phyloP scores from a whole-genome alignment of 2,888 invertebrate genomes.

The Hartigia nigra region DNA sequence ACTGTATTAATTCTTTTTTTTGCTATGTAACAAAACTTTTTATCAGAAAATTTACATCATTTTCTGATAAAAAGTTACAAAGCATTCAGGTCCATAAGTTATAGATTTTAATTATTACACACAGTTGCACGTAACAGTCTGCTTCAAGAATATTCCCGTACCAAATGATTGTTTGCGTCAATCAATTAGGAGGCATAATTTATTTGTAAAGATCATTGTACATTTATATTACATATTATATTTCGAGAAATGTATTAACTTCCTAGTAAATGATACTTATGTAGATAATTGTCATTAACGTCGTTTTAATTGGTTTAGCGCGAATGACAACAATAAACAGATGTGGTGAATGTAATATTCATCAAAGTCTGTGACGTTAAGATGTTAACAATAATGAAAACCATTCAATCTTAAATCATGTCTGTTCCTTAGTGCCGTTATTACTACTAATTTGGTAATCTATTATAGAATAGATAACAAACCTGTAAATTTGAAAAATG shows the following conservation, averaged over 20 bases:
- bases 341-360: background rate
- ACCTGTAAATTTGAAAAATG: background rate
- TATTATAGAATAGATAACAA: background rate
- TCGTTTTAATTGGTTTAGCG: no score
- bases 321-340: no score
- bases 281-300: background rate
- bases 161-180: background rate
- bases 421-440: background rate
- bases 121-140: background rate
- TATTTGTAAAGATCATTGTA: constrained; percentile 14
- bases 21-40: background rate
- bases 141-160: background rate
- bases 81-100: background rate
- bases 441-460: background rate
- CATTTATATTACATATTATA: constrained; percentile 7
- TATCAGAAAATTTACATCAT: background rate
- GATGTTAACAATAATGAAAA: background rate
- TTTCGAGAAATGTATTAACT: background rate
- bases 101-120: background rate
- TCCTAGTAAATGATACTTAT: background rate
- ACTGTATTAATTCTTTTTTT: background rate
- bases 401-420: no score
- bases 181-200: constrained; percentile 5
- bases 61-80: background rate
- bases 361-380: background rate